Percentiles rank a stretch among this genome's conserved stretches.
Evolutionary conservation across 2,888 invertebrate species (phyloP).

Genomic region (Gastracanthus pulcherrimus): DNA sequence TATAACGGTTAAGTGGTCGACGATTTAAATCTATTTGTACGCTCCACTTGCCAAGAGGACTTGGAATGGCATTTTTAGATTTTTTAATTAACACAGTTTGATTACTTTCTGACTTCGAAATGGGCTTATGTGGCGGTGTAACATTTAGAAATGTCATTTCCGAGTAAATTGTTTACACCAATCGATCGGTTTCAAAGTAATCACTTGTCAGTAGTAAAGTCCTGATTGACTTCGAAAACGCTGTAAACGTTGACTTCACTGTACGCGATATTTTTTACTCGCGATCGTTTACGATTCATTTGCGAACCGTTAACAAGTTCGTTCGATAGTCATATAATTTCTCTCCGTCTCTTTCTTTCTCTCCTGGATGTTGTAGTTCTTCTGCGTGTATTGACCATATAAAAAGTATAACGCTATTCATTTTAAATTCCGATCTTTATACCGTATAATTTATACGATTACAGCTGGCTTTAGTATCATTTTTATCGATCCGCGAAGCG

Average conservation of each 20-base stretch:
- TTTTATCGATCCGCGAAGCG: slow-evolving; percentile 18
- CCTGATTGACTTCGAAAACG: slow-evolving; percentile 6
- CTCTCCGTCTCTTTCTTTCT: neutral
- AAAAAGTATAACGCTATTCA: neutral
- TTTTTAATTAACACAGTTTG: neutral
- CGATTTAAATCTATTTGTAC: slow-evolving; percentile 30
- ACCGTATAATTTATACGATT: slow-evolving; percentile 25
- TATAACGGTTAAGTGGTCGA: neutral
- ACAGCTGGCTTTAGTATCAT: slow-evolving; percentile 9
- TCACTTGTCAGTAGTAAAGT: neutral
- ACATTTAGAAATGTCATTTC: neutral
- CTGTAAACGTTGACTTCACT: neutral
- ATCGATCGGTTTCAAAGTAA: neutral
- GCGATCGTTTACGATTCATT: slow-evolving; percentile 8
- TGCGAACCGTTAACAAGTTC: slow-evolving; percentile 8
- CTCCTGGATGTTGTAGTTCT: neutral
- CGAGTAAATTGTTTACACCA: slow-evolving; percentile 1
- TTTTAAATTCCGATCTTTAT: slow-evolving; percentile 24
- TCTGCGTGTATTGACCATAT: neutral
- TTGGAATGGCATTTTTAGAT: too few relatives aligned
- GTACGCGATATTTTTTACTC: slow-evolving; percentile 9
- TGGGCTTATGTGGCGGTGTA: too few relatives aligned
- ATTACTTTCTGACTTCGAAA: neutral
- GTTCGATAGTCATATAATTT: slow-evolving; percentile 8
- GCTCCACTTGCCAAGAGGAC: neutral